These are phyloP conservation scores for Dromaius novaehollandiae DNA, from an alignment of 2,113 vertebrate genomes.

Conservation along the genomic window DNA sequence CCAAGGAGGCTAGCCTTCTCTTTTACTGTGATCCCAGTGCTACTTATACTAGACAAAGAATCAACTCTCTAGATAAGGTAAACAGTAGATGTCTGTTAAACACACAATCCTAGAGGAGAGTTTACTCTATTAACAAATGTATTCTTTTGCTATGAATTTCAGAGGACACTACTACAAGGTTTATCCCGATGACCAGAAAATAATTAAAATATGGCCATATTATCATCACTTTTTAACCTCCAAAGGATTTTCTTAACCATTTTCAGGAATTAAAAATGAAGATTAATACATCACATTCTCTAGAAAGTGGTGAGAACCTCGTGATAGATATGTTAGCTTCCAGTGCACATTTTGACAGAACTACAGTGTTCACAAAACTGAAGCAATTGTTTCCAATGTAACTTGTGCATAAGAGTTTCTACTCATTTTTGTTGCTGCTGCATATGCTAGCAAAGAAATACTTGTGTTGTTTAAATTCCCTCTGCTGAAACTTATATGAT, in stretches of 20 bases:
- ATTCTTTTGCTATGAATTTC: not conserved
- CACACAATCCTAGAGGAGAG: conserved; percentile 45
- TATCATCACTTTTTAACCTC: not conserved
- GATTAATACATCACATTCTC: not conserved
- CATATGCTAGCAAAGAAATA: not conserved
- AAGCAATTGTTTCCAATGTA: not conserved
- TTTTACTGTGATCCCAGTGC: conserved; percentile 21
- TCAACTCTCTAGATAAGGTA: conserved; percentile 19
- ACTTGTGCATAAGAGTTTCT: not conserved
- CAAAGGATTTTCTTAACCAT: not conserved
- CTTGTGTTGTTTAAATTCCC: not conserved
- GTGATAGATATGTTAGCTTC: fast-evolving
- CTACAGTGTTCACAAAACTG: not conserved
- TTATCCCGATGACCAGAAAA: conserved; percentile 22
- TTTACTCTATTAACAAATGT: conserved; percentile 26
- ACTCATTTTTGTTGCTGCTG: not conserved
- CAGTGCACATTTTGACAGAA: not conserved
- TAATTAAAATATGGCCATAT: not conserved
- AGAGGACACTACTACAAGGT: not conserved
- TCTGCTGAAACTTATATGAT: not conserved
- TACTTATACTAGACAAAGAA: conserved; percentile 64
- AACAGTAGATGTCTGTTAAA: conserved; percentile 21
- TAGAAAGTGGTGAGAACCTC: not conserved
- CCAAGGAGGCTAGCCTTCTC: conserved; percentile 23
- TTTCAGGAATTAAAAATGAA: not conserved